Evolutionary conservation across 1,140 invertebrate species (phyloP).

Genomic region (Cheumatopsyche charites): DNA sequence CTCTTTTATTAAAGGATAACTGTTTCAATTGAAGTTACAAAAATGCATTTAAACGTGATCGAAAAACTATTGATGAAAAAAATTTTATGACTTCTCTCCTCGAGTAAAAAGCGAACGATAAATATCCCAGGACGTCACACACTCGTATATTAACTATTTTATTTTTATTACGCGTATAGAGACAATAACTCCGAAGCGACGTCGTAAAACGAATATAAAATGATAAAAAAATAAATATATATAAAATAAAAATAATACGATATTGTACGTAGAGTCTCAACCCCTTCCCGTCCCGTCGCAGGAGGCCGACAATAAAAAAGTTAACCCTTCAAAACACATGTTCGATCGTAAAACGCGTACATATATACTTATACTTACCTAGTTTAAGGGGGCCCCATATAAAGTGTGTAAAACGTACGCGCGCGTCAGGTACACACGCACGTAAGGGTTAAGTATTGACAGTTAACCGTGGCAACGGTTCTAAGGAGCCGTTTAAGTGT

Average conservation of each 20-base stretch:
- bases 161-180: slow-evolving; percentile 9
- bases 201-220: slow-evolving; percentile 32
- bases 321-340: slow-evolving; percentile 48
- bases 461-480: slow-evolving; percentile 6
- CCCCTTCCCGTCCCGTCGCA: not conserved
- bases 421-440: slow-evolving; percentile 35
- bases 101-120: slow-evolving; percentile 35
- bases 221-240: slow-evolving; percentile 33
- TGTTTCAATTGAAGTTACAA: too few species aligned
- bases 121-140: slow-evolving; percentile 39
- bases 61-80: slow-evolving; percentile 3
- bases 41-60: slow-evolving; percentile 7
- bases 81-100: slow-evolving; percentile 44
- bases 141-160: slow-evolving; percentile 22
- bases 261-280: not conserved
- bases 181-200: slow-evolving; percentile 9
- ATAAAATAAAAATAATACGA: slow-evolving; percentile 20
- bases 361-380: too few species aligned
- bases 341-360: slow-evolving; percentile 43
- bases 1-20: too few species aligned
- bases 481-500: slow-evolving; percentile 23
- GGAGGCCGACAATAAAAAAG: slow-evolving; percentile 42
- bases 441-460: slow-evolving; percentile 39
- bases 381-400: slow-evolving; percentile 22
- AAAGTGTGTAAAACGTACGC: slow-evolving; percentile 41